Base-by-base conservation (phyloP, 2,113 vertebrate species). In the Pteropus alecto region DNA sequence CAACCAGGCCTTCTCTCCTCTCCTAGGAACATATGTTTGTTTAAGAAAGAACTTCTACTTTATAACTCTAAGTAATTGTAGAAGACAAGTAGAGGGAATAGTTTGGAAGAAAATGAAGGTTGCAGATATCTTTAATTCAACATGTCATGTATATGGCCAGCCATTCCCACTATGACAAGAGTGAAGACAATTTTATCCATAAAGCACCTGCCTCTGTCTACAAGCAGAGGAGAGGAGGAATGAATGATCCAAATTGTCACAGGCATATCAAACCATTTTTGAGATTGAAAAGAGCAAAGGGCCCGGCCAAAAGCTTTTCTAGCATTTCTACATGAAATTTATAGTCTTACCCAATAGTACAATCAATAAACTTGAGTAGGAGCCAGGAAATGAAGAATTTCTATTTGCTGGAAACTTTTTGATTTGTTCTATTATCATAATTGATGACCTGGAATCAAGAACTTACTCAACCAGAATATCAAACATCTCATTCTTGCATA, bases 351-450 rank as follows among this genome's bases (percentile, higher is more conserved):
- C 93, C 93, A 60, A 89, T 84, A 87, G 78, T 85, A n/a, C 87
- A 96, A 97, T 97, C 95, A 97, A 98, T 94, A 97, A 97, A 96
- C 65, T 95, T 95, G 96, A 98, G 89, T 87, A 93, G 90, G 28
- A 97, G 90, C 68, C 56, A 96, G 83, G 86, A 98, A 98, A 97
- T 95, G 77, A 96, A 97, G 92, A 97, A 97, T 96, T 97, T 97
- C 89, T 97, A 70, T 96, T 97, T 97, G 92, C 79, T 97, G 90
- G 54, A 98, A 98, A 98, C 90, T 98, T 98, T 98, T 95, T 97
- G 96, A 96, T 98, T 97, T 98, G 89, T 97, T 98, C 95, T 98
- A 95, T 98, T 98, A 97, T 97, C 87, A 93, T 98, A 98, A 98
- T 93, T 38, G 30, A 98, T 98, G 93, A 93, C 60, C 90, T 96